Conservation (phyloP, 1,140 invertebrate species). For the Apis dorsata region DNA sequence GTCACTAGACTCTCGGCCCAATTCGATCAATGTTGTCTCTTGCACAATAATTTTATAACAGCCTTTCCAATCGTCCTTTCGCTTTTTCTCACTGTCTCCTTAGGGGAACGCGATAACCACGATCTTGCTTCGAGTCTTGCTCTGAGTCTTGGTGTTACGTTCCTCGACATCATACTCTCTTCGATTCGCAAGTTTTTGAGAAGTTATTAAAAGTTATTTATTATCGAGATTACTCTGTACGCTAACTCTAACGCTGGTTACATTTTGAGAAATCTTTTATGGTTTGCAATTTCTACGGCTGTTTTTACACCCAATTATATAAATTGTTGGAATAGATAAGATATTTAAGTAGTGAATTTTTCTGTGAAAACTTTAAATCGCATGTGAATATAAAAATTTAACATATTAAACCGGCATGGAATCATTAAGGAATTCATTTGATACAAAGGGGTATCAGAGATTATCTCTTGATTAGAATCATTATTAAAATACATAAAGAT, state of each 20-base stretch:
- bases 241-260: neutral
- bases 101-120: neutral
- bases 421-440: too few relatives aligned
- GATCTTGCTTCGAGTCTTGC: neutral
- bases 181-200: neutral
- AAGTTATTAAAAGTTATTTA: neutral
- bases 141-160: neutral
- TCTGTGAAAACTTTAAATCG: neutral
- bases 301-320: neutral
- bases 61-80: conserved; percentile 56
- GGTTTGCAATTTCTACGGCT: neutral
- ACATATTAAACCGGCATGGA: too few relatives aligned
- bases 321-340: neutral
- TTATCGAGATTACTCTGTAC: neutral
- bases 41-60: conserved; percentile 40
- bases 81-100: conserved; percentile 47
- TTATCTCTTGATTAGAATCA: too few relatives aligned
- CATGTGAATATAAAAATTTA: too few relatives aligned
- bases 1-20: conserved; percentile 4
- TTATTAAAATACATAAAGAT: too few relatives aligned
- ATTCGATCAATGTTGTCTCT: conserved; percentile 37
- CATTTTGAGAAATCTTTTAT: too few relatives aligned
- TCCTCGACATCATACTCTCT: neutral
- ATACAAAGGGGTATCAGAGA: too few relatives aligned
- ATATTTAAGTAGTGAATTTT: neutral